Base-by-base conservation (phyloP, 2,113 vertebrate genomes). In the Polyodon spathula region DNA sequence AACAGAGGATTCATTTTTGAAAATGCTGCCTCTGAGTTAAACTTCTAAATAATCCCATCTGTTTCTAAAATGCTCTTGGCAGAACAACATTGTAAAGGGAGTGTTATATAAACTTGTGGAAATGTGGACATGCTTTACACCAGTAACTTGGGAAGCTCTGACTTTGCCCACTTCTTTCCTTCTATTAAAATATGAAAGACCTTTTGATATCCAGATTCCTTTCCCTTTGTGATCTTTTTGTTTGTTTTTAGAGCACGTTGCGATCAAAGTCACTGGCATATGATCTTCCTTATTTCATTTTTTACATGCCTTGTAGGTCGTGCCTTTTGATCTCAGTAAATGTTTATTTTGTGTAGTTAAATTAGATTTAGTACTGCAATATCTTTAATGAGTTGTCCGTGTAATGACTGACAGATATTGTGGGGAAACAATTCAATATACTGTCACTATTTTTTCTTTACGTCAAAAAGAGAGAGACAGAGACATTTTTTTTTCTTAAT, bases 241-340 rank as follows among this genome's bases (percentile, higher is more conserved):
- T 76, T 81, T 83, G 81, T 84, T 83, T n/a, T n/a, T 83, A 74
- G 79, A 84, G 80, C 78, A 76, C 76, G 75, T 61, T 67, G 14
- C 74, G 81, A 86, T 87, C 84, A 86, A 86, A 88, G 84, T 69
- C 68, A 12, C 69, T 71, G 78, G 76, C 76, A 76, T 77, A 78
- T 77, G 81, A 77, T 78, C 56, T 68, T 66, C 78, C 84, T 83
- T 84, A 86, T 88, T 87, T 86, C 81, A 87, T 85, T 86, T 83
- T 83, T 79, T 79, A 81, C 79, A 74, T 73, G 76, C 75, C 67
- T 81, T 68, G 43, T 55, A 68, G 79, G 79, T 78, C 75, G 69
- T 59, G 65, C 72, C 69, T 76, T 78, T 78, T 79, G 69, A 73
- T 67, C 46, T 83, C 76, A 85, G 84, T 79, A 81, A 80, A 81